These are phyloP conservation scores for Threskiornis aethiopicus DNA, from an alignment of 2,797 vertebrate genomes.

Conservation along the genomic window DNA sequence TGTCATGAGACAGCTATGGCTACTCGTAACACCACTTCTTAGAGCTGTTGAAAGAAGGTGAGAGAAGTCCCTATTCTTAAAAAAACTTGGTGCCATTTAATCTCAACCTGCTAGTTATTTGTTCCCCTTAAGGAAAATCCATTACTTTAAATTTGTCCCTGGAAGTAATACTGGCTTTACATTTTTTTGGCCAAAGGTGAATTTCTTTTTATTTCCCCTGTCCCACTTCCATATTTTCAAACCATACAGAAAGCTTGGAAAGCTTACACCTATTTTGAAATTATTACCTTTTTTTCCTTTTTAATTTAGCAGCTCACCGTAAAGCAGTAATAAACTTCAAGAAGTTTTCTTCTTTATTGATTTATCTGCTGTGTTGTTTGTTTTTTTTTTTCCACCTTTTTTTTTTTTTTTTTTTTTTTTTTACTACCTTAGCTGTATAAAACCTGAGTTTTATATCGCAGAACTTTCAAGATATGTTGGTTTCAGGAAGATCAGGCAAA, in stretches of 20 bases:
- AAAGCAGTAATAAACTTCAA: neutral
- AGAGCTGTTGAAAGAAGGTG: neutral
- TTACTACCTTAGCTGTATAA: neutral
- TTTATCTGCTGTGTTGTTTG: neutral
- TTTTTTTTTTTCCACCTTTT: too few species aligned
- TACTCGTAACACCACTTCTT: too few species aligned
- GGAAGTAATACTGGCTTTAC: neutral
- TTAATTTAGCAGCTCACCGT: neutral
- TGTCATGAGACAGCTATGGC: neutral
- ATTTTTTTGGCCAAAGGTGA: neutral
- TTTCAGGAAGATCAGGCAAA: neutral
- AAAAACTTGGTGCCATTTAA: neutral
- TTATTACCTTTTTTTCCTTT: neutral
- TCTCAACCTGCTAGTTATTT: neutral
- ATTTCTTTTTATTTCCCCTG: neutral
- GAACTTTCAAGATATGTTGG: neutral
- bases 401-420: neutral
- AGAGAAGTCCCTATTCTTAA: neutral
- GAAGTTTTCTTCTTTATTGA: neutral
- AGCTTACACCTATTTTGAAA: neutral
- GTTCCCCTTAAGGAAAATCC: neutral
- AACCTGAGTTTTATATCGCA: too few species aligned
- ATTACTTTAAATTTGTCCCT: neutral
- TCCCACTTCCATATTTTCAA: neutral
- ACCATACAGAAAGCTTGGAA: neutral